Evolutionary conservation across 2,797 vertebrate genomes (phyloP), one percentile per base, ranked within the genome.

Genomic region (Streptopelia turtur): DNA sequence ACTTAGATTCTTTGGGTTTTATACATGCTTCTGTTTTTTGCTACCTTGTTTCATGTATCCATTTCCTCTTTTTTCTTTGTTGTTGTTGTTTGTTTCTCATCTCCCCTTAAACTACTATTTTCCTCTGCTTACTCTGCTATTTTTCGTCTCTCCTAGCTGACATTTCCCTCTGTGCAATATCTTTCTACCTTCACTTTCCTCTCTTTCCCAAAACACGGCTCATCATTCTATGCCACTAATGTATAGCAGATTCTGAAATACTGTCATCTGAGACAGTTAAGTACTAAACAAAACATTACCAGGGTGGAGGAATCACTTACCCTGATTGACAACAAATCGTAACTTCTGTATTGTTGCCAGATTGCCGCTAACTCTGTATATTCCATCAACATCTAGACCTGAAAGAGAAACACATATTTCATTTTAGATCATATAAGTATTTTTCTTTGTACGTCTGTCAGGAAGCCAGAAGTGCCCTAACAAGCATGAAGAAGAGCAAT

Each of bases 301-400:
- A 75, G 93, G 96, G 91, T 92, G 89, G 97, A 97, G 93, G 96
- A 97, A 97, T 97, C 87, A 96, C 97, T 98, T 98, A 99, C 99
- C 99, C 98, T 99, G 98, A 97, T 99, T 99, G 94, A 99, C 98
- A 77, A 98, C 96, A 98, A 99, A 99, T 97, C 98, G 98, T 96
- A 99, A 98, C 98, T 99, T 99, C 98, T 99, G 98, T 98, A 99
- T 98, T 90, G 98, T 98, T 96, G 99, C 98, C 94, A 99, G 97
- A 98, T 99, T 99, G 95, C 98, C 98, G 85, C 98, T 99, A 94
- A 99, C 98, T 98, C 98, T 98, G 98, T 99, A 99, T 97, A 99
- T 98, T 90, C 99, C 98, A 97, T 98, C 98, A 95, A 98, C 98
- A 75, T 99, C 98, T 91, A 99, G 96, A 94, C 99, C 99, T 99